Evolutionary conservation across 2,888 invertebrate species (phyloP).

Genomic region (Deroplatys truncata): DNA sequence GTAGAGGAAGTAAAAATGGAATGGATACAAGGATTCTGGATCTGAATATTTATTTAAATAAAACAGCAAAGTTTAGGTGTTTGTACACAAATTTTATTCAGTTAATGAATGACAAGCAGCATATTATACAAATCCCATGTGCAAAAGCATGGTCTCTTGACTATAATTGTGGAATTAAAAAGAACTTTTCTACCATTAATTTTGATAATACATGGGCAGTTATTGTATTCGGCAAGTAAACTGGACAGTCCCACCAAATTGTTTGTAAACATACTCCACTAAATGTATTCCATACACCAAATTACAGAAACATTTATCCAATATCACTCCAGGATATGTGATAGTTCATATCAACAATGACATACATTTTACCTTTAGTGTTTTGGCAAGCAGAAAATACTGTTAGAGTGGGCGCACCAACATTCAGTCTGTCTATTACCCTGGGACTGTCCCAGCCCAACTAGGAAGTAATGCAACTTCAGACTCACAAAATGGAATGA

Average conservation of each 20-base stretch:
- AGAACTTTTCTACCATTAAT: not conserved
- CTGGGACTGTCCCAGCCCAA: conserved; percentile 5
- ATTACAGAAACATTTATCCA: not conserved
- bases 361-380: not conserved
- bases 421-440: too few species aligned
- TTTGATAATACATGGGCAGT: not conserved
- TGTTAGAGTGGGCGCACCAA: not conserved
- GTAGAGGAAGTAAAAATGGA: too few species aligned
- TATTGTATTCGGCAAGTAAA: not conserved
- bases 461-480: not conserved
- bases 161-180: not conserved
- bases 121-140: conserved; percentile 11
- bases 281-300: not conserved
- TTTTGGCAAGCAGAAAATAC: not conserved
- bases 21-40: not conserved
- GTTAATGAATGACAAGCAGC: conserved; percentile 9
- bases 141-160: not conserved
- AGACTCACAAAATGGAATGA: not conserved
- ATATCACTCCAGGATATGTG: not conserved
- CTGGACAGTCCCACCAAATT: conserved; percentile 1
- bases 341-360: not conserved
- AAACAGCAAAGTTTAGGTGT: not conserved
- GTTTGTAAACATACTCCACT: not conserved
- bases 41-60: not conserved
- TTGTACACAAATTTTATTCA: conserved; percentile 9